Conservation (phyloP, 2,888 invertebrate genomes). For the Podotricha telesiphe region DNA sequence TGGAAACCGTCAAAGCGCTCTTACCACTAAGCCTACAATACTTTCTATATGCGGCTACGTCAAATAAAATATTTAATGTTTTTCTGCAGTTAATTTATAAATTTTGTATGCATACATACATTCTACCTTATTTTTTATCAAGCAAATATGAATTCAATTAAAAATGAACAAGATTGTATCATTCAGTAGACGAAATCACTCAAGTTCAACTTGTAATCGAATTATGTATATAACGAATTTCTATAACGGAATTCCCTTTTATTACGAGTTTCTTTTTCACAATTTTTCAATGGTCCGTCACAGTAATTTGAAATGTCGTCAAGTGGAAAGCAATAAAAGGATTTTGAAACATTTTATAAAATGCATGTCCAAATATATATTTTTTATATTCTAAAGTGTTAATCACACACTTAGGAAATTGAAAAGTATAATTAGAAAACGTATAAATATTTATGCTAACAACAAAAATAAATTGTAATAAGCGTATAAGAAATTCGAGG, state of each 20-base stretch:
- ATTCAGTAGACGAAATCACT: not conserved
- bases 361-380: not conserved
- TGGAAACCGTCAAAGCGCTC: too few relatives aligned
- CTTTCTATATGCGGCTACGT: too few relatives aligned
- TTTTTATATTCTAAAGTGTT: too few relatives aligned
- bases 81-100: too few relatives aligned
- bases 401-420: too few relatives aligned
- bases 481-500: too few relatives aligned
- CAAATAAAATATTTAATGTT: too few relatives aligned
- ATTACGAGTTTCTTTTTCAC: conserved; percentile 4
- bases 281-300: conserved; percentile 10
- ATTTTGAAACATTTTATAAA: not conserved
- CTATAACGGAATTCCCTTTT: not conserved
- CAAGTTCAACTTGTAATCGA: conserved; percentile 17
- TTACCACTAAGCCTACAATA: too few relatives aligned
- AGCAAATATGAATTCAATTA: not conserved
- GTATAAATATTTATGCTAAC: too few relatives aligned
- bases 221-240: conserved; percentile 18
- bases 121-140: not conserved
- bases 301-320: conserved; percentile 10
- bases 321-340: not conserved
- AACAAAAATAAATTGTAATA: too few relatives aligned
- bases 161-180: not conserved
- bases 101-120: not conserved
- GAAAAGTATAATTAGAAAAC: too few relatives aligned